Percentiles rank a stretch among this genome's conserved stretches.
Evolutionary conservation across 2,113 vertebrate species (phyloP).

Genomic region (Thryonomys swinderianus): DNA sequence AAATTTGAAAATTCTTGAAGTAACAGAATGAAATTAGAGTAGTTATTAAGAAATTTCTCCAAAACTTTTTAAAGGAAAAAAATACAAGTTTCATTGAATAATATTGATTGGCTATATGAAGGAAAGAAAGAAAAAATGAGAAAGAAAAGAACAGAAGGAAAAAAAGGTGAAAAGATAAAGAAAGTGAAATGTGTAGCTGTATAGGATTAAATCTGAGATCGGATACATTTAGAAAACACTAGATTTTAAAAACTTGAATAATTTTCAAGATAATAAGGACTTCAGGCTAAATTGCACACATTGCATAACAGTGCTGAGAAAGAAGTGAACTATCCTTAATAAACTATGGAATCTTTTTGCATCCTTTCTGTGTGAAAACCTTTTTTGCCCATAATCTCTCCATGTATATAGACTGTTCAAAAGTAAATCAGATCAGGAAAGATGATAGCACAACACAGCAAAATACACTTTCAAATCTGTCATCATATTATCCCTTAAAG

Average conservation of each 20-base stretch:
- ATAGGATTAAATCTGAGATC: neutral
- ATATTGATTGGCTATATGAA: conserved; percentile 1
- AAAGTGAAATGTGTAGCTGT: neutral
- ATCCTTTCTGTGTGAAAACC: neutral
- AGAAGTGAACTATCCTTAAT: neutral
- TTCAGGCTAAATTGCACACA: neutral
- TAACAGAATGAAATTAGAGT: neutral
- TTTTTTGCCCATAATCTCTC: neutral
- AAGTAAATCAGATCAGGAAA: neutral
- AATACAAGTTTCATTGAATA: neutral
- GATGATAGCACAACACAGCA: neutral
- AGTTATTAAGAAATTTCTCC: neutral
- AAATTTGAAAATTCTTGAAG: conserved; percentile 25
- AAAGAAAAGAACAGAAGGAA: neutral
- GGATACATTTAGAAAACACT: neutral
- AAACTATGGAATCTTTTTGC: neutral
- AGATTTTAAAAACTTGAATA: neutral
- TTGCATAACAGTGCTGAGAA: neutral
- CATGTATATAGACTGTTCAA: neutral
- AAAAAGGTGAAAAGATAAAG: neutral
- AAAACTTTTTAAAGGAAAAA: neutral
- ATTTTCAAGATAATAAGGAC: neutral
- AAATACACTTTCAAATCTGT: neutral
- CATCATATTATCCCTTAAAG: neutral
- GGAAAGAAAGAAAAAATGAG: neutral